Base-by-base conservation (phyloP, 2,888 invertebrate species). In the Nomada goodeniana region DNA sequence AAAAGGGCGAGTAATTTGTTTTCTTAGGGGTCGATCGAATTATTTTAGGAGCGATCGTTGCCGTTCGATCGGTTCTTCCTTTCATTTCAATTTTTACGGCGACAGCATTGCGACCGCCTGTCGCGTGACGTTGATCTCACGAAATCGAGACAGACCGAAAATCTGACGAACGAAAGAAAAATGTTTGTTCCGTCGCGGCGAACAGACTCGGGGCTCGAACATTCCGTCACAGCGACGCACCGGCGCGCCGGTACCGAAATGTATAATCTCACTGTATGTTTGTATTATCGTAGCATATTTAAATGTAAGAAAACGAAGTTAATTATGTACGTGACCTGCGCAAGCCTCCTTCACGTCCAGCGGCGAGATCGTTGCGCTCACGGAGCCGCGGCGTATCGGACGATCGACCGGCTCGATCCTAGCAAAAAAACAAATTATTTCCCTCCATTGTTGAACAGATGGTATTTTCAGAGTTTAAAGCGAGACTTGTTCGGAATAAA, bases 241-340 rank as follows among this genome's bases (percentile, higher is more conserved):
- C 5, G 52, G 18, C 68, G 23, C 23, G 23, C 23, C 23, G 53
- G 23, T 42, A 15, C 15, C 47, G 60, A 59, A 65, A 74, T 26
- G 18, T 69, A 42, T 81, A 69, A 81, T 74, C 69, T 80, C 80
- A 57, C 60, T 80, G 73, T 82, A 72, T 72, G 82, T 81, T 80
- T 76, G 75, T 81, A 81, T 81, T 47, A 36, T 36, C 47, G 71
- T 81, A 81, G 75, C 55, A 47, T 80, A 68, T 80, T 71, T 82
- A 75, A 75, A 75, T 67, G 75, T 69, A 69, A 75, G 64, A 23
- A 57, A 63, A 42, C n/a, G 74, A 74, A 69, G 47, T 36, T 74
- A 60, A 53, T 60, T 78, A 80, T 53, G 42, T 60, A 70, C 60
- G 53, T 67, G 69, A 76, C 69, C 60, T 64, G 65, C 50, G 60